Percentiles rank a stretch among this genome's conserved stretches.
These are phyloP conservation scores for Tachina fera DNA, from an alignment of 2,888 invertebrate species.

Conservation along the genomic window DNA sequence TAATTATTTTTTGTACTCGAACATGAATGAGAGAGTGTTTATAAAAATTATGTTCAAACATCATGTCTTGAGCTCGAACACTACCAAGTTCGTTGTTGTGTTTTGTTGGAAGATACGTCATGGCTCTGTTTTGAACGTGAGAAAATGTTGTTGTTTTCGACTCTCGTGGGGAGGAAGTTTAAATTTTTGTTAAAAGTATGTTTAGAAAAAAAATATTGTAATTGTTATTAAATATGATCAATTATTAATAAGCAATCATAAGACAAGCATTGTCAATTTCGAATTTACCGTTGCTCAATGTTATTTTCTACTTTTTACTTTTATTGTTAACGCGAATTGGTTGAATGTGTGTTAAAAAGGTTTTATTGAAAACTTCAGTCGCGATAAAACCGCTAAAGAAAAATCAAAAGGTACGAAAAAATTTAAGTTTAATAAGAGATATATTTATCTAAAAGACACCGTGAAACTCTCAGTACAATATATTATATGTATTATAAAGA, in stretches of 20 bases:
- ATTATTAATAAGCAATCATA: constrained; percentile 45
- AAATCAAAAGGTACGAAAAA: not conserved
- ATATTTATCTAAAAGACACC: no score
- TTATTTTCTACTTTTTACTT: not conserved
- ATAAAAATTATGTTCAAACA: not conserved
- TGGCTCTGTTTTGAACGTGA: not conserved
- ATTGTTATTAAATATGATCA: constrained; percentile 44
- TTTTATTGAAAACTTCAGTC: not conserved
- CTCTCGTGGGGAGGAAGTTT: no score
- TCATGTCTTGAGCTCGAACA: constrained; percentile 9
- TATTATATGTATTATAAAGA: no score
- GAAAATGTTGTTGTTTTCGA: not conserved
- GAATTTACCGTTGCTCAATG: constrained; percentile 16
- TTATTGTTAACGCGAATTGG: not conserved
- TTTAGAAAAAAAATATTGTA: constrained; percentile 15
- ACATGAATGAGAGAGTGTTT: not conserved
- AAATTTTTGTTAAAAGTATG: not conserved
- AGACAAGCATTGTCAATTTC: constrained; percentile 33
- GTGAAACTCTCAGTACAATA: no score
- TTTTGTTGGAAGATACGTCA: constrained; percentile 7
- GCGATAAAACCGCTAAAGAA: not conserved
- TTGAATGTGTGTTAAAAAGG: not conserved
- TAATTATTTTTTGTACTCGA: no score
- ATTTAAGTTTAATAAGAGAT: no score
- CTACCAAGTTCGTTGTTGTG: constrained; percentile 15